A percentile compares a stretch with the other conserved stretches of the same genome.
Evolutionary conservation across 2,797 vertebrate genomes (phyloP).

Genomic region (Sandelia bainsii): DNA sequence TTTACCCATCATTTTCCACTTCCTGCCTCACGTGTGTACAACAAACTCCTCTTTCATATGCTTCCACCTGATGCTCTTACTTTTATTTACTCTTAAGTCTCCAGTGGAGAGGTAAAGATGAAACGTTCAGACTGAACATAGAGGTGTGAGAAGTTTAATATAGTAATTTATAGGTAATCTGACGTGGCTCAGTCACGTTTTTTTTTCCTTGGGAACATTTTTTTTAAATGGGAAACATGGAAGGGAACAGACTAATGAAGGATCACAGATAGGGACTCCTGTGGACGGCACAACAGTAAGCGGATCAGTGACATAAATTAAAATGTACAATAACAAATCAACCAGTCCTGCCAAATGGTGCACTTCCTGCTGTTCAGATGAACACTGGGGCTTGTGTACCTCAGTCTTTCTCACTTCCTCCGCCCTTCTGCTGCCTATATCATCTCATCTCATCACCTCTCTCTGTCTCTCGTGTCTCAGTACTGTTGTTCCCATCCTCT

Average conservation of each 20-base stretch:
- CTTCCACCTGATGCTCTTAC: constrained; percentile 27
- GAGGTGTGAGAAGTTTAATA: background rate
- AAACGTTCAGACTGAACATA: constrained; percentile 6
- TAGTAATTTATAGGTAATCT: constrained; percentile 3
- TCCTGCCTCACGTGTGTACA: constrained; percentile 28
- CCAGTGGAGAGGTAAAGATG: constrained; percentile 22
- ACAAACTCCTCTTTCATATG: constrained; percentile 40
- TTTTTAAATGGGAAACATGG: background rate
- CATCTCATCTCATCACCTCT: constrained; percentile 46
- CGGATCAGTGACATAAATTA: background rate
- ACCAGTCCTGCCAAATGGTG: constrained; percentile 9
- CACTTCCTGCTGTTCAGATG: constrained; percentile 30
- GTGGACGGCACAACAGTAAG: background rate
- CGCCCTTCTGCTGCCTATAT: constrained; percentile 56
- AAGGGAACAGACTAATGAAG: background rate
- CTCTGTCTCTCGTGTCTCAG: constrained; percentile 34
- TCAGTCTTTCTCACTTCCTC: constrained; percentile 63
- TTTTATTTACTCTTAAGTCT: constrained; percentile 21
- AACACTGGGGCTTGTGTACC: constrained; percentile 31
- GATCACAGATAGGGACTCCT: background rate
- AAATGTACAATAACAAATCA: background rate
- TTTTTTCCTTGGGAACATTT: too few species aligned
- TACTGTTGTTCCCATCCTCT: constrained; percentile 25
- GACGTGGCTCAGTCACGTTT: background rate
- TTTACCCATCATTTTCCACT: constrained; percentile 42